Evolutionary conservation across 1,140 invertebrate species (phyloP).

Genomic region (Caenorhabditis inopinata): DNA sequence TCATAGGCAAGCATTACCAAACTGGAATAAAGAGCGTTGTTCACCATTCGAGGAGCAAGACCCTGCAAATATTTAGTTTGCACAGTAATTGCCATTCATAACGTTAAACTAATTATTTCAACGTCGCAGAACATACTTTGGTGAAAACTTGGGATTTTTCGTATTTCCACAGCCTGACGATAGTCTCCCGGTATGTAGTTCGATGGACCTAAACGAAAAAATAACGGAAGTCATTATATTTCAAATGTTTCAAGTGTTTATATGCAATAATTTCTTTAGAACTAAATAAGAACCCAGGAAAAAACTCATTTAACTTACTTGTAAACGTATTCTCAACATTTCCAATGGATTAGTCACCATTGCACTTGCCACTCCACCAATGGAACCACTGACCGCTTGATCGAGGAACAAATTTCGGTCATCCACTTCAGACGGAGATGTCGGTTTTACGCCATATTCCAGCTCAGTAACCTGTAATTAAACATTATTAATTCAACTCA

Average conservation of each 20-base stretch:
- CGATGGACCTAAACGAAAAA: slow-evolving; percentile 64
- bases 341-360: slow-evolving; percentile 63
- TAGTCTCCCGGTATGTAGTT: slow-evolving; percentile 60
- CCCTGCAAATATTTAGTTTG: slow-evolving; percentile 40
- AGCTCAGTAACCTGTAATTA: slow-evolving; percentile 35
- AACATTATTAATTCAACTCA: not conserved
- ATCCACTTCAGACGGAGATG: slow-evolving; percentile 39
- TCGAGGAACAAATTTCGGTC: slow-evolving; percentile 57
- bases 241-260: too few relatives aligned
- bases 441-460: slow-evolving; percentile 19
- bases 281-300: too few relatives aligned
- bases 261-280: too few relatives aligned
- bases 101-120: too few relatives aligned
- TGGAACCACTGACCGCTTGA: slow-evolving; percentile 60
- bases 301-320: too few relatives aligned
- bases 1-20: slow-evolving; percentile 65
- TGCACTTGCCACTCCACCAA: slow-evolving; percentile 59
- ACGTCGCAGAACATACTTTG: slow-evolving; percentile 16
- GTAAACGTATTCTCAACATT: slow-evolving; percentile 61
- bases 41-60: slow-evolving; percentile 61
- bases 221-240: too few relatives aligned
- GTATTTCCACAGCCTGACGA: slow-evolving; percentile 52
- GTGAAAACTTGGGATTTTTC: slow-evolving; percentile 62
- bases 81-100: not conserved
- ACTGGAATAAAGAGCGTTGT: slow-evolving; percentile 58